phyloP scores from a whole-genome alignment of 2,113 vertebrate species.

The Protomyctophum bolini region DNA sequence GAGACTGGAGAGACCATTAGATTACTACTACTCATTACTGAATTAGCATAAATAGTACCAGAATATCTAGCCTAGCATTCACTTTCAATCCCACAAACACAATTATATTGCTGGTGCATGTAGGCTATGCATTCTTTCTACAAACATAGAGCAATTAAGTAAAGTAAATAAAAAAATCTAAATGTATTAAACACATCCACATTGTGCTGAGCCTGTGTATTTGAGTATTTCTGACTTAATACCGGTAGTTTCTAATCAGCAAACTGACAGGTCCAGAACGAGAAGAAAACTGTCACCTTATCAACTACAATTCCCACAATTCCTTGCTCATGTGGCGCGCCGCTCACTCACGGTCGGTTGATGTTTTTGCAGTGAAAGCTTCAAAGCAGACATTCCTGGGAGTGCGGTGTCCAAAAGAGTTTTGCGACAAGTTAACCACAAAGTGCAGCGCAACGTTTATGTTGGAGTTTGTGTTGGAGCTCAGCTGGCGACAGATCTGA shows the following conservation, averaged over 20 bases:
- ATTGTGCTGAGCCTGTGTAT: no score
- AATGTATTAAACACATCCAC: no score
- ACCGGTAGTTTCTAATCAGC: no score
- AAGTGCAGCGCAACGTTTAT: slow-evolving; percentile 17
- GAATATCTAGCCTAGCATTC: neutral
- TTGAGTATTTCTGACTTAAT: no score
- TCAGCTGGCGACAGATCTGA: slow-evolving; percentile 14
- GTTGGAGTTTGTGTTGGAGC: neutral
- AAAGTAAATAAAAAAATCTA: no score
- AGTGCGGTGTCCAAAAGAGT: slow-evolving; percentile 27
- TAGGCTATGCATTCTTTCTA: no score
- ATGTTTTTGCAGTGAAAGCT: slow-evolving; percentile 49
- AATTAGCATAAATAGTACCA: neutral
- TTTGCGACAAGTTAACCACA: slow-evolving; percentile 1
- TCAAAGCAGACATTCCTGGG: slow-evolving; percentile 16
- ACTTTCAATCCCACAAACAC: no score
- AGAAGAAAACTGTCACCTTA: neutral
- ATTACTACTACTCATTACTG: neutral
- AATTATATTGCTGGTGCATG: no score
- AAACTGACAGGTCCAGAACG: no score
- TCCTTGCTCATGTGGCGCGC: slow-evolving; percentile 13
- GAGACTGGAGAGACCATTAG: no score
- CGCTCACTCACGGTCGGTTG: neutral
- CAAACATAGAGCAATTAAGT: no score
- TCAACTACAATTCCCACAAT: slow-evolving; percentile 68